Evolutionary conservation across 2,888 invertebrate species (phyloP).

Genomic region (Ormyrus rosae): DNA sequence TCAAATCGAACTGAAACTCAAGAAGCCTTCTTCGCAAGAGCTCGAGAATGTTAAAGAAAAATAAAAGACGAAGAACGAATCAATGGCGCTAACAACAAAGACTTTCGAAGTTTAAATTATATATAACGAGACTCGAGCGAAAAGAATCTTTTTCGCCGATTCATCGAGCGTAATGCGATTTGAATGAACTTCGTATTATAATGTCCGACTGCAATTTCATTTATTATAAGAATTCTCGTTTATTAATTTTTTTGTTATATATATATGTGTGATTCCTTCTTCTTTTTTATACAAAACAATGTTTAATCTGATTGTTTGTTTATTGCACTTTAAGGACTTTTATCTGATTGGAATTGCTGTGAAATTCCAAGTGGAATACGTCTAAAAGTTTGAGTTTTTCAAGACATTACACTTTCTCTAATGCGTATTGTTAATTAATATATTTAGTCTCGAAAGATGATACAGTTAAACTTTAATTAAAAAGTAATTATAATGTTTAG

Average conservation of each 20-base stretch:
- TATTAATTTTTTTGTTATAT: conserved; percentile 4
- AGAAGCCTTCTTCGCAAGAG: background rate
- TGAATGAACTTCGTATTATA: conserved; percentile 1
- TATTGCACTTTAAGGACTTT: too few relatives aligned
- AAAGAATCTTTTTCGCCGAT: background rate
- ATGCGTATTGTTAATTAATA: too few relatives aligned
- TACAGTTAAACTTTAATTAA: too few relatives aligned
- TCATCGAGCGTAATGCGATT: background rate
- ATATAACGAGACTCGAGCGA: background rate
- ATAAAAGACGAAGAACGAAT: background rate
- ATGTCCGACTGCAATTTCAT: conserved; percentile 14
- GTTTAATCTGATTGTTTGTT: too few relatives aligned
- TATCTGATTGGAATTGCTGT: too few relatives aligned
- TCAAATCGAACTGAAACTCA: background rate
- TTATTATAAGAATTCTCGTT: conserved; percentile 1
- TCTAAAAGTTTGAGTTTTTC: too few relatives aligned
- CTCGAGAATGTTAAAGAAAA: background rate
- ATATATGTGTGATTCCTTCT: background rate
- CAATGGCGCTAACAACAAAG: conserved; percentile 40
- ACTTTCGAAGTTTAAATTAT: conserved; percentile 24
- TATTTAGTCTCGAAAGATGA: too few relatives aligned
- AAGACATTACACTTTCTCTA: too few relatives aligned
- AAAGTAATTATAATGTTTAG: too few relatives aligned
- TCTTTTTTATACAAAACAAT: background rate
- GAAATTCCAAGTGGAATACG: too few relatives aligned